These are phyloP conservation scores for Thamnophis sirtalis DNA, from an alignment of 2,113 vertebrate genomes.

Conservation along the genomic window DNA sequence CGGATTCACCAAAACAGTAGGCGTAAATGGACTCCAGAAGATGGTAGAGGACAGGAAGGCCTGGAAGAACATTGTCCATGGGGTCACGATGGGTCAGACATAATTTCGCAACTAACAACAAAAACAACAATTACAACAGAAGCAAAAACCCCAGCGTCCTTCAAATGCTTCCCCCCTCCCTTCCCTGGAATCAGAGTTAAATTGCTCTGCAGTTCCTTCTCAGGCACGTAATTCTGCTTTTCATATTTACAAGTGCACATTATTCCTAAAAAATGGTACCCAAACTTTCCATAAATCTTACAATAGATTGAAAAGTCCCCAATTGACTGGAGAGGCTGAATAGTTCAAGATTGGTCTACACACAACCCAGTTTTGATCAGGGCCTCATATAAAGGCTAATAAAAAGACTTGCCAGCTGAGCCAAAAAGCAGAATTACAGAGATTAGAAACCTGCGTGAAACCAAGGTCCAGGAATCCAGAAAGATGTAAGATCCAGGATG, in stretches of 20 bases:
- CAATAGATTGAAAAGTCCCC: background rate
- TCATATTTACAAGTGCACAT: background rate
- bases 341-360: background rate
- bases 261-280: background rate
- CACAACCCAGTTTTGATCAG: background rate
- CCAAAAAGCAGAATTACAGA: background rate
- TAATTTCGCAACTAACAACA: no score
- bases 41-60: no score
- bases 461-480: background rate
- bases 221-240: background rate
- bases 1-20: no score
- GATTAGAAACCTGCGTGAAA: background rate
- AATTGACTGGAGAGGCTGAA: background rate
- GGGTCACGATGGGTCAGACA: no score
- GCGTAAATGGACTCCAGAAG: no score
- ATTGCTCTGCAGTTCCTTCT: background rate
- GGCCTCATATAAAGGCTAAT: background rate
- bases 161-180: rapidly evolving
- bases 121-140: background rate
- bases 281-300: background rate
- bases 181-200: background rate
- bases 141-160: background rate
- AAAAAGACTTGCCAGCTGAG: background rate
- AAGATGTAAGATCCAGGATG: background rate
- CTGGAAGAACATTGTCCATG: no score